phyloP scores from a whole-genome alignment of 2,888 invertebrate genomes.

The Caenorhabditis angaria region DNA sequence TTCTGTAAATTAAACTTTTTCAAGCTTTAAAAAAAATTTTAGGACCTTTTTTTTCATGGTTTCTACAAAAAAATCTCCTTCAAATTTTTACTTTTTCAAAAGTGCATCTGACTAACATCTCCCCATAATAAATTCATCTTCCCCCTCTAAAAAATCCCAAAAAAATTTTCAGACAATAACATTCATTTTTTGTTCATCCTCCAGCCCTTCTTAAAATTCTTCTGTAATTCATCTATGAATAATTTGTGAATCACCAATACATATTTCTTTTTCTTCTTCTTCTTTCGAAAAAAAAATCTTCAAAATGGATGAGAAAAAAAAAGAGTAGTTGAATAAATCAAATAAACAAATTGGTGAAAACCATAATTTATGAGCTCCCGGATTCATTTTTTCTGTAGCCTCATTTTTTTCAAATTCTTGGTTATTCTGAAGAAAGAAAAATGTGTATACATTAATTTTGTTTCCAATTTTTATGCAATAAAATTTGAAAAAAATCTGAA shows the following conservation, averaged over 20 bases:
- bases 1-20: too few species aligned
- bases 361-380: slow-evolving; percentile 4
- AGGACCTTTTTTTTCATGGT: too few species aligned
- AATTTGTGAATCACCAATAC: background rate
- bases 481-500: too few species aligned
- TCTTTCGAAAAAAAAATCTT: background rate
- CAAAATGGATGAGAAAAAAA: background rate
- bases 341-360: slow-evolving; percentile 4
- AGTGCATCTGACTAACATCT: too few species aligned
- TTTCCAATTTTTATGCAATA: too few species aligned
- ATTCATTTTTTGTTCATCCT: background rate
- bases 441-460: too few species aligned
- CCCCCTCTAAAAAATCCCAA: too few species aligned
- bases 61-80: too few species aligned
- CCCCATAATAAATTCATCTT: too few species aligned
- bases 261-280: background rate
- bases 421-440: too few species aligned
- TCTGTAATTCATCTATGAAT: background rate
- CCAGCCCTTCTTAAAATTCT: background rate
- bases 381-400: background rate
- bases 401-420: background rate
- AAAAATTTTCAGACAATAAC: background rate
- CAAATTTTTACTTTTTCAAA: too few species aligned
- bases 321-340: slow-evolving; percentile 2
- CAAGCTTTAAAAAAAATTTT: too few species aligned